Percentiles rank a stretch among this genome's conserved stretches.
Conservation (phyloP, 1,140 invertebrate species). For the Odontomachus brunneus region DNA sequence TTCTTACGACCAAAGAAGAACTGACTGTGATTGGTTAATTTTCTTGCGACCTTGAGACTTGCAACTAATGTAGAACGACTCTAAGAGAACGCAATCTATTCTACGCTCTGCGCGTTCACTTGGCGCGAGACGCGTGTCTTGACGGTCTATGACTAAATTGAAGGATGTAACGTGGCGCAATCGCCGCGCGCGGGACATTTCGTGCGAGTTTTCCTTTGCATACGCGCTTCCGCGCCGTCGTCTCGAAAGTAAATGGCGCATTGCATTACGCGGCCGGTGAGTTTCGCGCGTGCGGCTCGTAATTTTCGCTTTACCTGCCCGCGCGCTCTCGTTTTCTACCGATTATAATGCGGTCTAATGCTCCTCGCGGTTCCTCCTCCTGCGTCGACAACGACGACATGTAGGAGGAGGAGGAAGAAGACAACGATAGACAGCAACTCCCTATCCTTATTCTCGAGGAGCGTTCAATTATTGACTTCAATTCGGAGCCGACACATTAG, state of each 20-base stretch:
- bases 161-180: too few relatives aligned
- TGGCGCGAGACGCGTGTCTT: too few relatives aligned
- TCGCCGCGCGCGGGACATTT: too few relatives aligned
- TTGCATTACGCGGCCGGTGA: constrained; percentile 33
- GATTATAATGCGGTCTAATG: constrained; percentile 68
- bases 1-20: too few relatives aligned
- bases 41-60: too few relatives aligned
- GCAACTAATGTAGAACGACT: too few relatives aligned
- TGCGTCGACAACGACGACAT: too few relatives aligned
- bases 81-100: too few relatives aligned
- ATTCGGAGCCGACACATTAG: constrained; percentile 77
- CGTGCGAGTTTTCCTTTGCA: constrained; percentile 28
- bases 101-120: too few relatives aligned
- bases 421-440: background rate
- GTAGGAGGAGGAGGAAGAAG: background rate
- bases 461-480: constrained; percentile 82
- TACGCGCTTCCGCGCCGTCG: background rate
- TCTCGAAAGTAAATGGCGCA: constrained; percentile 51
- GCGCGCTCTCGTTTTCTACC: constrained; percentile 43
- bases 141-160: too few relatives aligned
- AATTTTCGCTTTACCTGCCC: constrained; percentile 36
- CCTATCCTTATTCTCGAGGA: constrained; percentile 73
- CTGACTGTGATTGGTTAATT: too few relatives aligned
- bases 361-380: background rate
- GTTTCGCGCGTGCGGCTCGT: constrained; percentile 21